Evolutionary conservation across 2,113 vertebrate genomes (phyloP).

Genomic region (Limnothrissa miodon): DNA sequence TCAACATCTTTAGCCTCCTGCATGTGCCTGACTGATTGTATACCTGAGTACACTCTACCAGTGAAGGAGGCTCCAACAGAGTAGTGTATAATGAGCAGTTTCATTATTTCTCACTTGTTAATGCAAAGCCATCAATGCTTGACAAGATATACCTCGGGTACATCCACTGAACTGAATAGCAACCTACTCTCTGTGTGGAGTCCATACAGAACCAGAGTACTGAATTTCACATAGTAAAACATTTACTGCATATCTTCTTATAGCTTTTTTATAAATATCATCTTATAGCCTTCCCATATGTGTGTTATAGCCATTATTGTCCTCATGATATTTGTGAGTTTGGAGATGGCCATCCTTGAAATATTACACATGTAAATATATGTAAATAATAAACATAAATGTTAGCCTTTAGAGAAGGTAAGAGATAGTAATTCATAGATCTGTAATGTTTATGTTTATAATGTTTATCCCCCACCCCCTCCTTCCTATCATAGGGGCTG

Average conservation of each 20-base stretch:
- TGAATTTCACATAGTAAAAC: background rate
- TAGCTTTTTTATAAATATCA: too few relatives aligned
- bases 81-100: background rate
- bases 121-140: background rate
- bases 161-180: too few relatives aligned
- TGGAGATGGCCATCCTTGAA: background rate
- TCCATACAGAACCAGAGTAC: background rate
- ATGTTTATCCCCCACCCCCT: slow-evolving; percentile 10
- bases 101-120: background rate
- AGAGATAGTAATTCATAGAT: too few relatives aligned
- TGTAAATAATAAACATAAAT: too few relatives aligned
- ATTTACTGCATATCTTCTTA: background rate
- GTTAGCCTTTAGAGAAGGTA: too few relatives aligned
- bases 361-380: background rate
- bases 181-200: too few relatives aligned
- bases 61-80: slow-evolving; percentile 16
- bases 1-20: background rate
- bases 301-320: background rate
- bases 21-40: background rate
- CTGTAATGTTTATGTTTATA: too few relatives aligned
- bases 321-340: background rate
- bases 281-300: too few relatives aligned
- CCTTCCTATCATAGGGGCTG: slow-evolving; percentile 80
- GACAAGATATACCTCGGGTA: background rate
- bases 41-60: background rate